Evolutionary conservation across 2,888 invertebrate genomes (phyloP), one percentile per base, ranked within the genome.

Genomic region (Agonopterix subpropinquella): DNA sequence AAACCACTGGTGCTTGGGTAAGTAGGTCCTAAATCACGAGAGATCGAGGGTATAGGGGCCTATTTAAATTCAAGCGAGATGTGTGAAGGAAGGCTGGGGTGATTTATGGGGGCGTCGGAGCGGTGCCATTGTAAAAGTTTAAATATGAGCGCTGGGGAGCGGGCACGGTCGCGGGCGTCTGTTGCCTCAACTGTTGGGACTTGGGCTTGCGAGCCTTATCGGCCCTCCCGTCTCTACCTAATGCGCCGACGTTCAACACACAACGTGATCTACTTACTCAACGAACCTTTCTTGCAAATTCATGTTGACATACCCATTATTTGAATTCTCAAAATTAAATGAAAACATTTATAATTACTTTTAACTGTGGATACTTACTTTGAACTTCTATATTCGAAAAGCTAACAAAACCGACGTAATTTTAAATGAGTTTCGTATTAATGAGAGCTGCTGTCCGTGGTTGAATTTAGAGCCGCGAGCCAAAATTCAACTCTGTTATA

Each of bases 11-110:
- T 57, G 67, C 58, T 53, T 53, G 52, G 50, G 63, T 69, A 74
- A 77, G 73, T 72, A 71, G 67, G 61, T 62, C 61, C 67, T 79
- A 81, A 82, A 81, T 80, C 79, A 81, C 65, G 59, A 63, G 64
- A 76, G 75, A 79, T 77, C 75, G 73, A 71, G 71, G 75, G 72
- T 70, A 68, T 70, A 69, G 74, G 69, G 73, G 68, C 70, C 79
- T 78, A 80, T 84, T 83, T 80, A 83, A 86, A 84, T 84, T 83
- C 78, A 66, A 70, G 71, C 70, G 72, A 77, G 78, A 82, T 71
- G 74, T 80, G 80, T 79, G 76, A 80, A 81, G 71, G 75, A 81
- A 79, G 75, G 77, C 64, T 68, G 55, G 58, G 58, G 72, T 81
- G 81, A 85, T 84, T 85, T 81, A 86, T 83, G 73, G 69, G 62